These are phyloP conservation scores for Conus canariensis DNA, from an alignment of 2,888 invertebrate genomes.

Conservation along the genomic window DNA sequence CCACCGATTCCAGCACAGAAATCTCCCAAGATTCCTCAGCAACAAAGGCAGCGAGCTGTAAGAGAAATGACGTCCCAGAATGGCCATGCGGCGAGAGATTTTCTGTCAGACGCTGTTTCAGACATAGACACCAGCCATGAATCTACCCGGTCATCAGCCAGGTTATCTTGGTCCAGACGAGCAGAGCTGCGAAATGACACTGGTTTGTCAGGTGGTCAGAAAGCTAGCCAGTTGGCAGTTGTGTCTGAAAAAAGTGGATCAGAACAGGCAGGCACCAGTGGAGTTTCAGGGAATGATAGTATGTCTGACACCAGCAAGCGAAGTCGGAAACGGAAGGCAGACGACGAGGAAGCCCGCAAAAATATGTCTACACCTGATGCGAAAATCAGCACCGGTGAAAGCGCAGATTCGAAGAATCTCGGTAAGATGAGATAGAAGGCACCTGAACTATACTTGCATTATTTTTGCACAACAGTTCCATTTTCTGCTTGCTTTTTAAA, in stretches of 20 bases:
- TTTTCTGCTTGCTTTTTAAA: too few relatives aligned
- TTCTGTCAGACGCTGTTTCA: neutral
- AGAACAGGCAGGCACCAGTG: neutral
- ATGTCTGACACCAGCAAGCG: neutral
- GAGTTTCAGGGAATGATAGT: too few relatives aligned
- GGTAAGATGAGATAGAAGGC: neutral
- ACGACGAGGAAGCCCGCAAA: neutral
- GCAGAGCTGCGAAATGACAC: neutral
- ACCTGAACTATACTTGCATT: neutral
- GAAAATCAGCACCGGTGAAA: neutral
- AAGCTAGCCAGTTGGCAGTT: neutral
- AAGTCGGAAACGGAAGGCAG: neutral
- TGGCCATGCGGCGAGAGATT: neutral
- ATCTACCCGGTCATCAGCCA: neutral
- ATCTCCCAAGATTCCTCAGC: neutral
- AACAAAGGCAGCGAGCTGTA: neutral
- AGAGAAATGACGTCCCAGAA: neutral
- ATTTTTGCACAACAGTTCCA: too few relatives aligned
- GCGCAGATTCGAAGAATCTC: neutral
- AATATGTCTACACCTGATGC: neutral
- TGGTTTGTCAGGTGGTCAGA: neutral
- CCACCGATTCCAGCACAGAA: neutral
- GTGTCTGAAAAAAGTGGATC: neutral
- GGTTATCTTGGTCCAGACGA: neutral
- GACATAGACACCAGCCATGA: neutral